These are phyloP conservation scores for Drosophila kuntzei DNA, from an alignment of 2,888 invertebrate species.

Conservation along the genomic window DNA sequence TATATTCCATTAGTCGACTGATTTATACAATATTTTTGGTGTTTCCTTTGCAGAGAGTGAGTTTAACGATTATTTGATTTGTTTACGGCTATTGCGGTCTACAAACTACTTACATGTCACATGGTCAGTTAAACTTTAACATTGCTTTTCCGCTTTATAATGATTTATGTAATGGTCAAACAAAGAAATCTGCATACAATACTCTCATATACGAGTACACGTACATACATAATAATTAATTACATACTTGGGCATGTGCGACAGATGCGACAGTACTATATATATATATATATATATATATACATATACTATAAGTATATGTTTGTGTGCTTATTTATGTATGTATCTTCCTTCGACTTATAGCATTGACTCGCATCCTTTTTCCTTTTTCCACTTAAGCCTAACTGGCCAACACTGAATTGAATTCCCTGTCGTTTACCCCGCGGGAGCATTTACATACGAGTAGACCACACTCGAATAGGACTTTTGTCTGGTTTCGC, in stretches of 20 bases:
- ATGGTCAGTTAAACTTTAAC: constrained; percentile 76
- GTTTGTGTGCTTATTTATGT: constrained; percentile 13
- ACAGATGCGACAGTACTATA: not conserved
- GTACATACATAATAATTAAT: constrained; percentile 64
- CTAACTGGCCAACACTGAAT: constrained; percentile 63
- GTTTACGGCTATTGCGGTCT: constrained; percentile 32
- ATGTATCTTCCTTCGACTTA: constrained; percentile 40
- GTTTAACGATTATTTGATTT: constrained; percentile 62
- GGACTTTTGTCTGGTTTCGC: constrained; percentile 55
- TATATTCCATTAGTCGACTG: constrained; percentile 52
- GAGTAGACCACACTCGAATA: constrained; percentile 47
- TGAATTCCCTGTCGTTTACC: constrained; percentile 63
- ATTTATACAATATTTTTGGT: constrained; percentile 43
- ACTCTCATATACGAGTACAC: constrained; percentile 9
- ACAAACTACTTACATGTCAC: constrained; percentile 72
- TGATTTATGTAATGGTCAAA: constrained; percentile 57
- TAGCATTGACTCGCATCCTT: constrained; percentile 46
- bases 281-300: constrained; percentile 15
- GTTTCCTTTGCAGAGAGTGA: constrained; percentile 39
- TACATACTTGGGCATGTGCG: constrained; percentile 37
- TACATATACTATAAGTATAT: constrained; percentile 9
- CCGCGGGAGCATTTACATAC: constrained; percentile 73
- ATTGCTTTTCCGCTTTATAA: constrained; percentile 70
- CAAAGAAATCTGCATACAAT: constrained; percentile 73
- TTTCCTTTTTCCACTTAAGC: constrained; percentile 57